Base-by-base conservation (phyloP, 2,888 invertebrate genomes). In the Trichacis sp. region DNA sequence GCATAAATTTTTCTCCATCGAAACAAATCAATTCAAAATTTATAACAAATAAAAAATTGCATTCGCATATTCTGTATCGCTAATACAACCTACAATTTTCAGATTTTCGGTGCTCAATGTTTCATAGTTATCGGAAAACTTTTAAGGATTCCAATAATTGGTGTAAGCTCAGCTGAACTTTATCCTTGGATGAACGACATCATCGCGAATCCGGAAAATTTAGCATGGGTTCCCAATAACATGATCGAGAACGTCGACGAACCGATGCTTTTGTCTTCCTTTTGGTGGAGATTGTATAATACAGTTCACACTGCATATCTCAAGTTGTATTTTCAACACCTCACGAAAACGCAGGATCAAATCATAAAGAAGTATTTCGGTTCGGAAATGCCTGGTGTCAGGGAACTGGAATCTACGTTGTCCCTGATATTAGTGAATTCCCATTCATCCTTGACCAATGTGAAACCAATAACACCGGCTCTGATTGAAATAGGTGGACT, bases 401-500 rank as follows among this genome's bases (percentile, higher is more conserved):
- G 77, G 1, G 77, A 84, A 52, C 73, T 88, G 70, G 87, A 87
- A 64, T 81, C 73, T 33, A 86, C 85, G 55, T 71, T 87, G 4
- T 86, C 88, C 1, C 71, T 87, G 4, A 80, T 88, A 24, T 71
- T 89, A 38, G 68, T 85, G 0, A 89, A 89, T 75, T 85, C 86
- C 56, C 85, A 88, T 76, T 80, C 83, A 19, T 83, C 86, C 0
- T 58, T 88, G 17, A 85, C 85, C 36, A 85, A 84, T 1, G 71
- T 85, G 5, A 82, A 84, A 36, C 87, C 88, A 1, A 75, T 75
- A 1, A 80, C 86, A 1, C 80, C 86, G 0, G 85, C 82, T 1
- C 76, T 87, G 67, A 77, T 89, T 11, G 85, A 87, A 47, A 85
- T 89, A 4, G 89, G 87, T 8, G 89, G 89, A 29, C 78, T 88